Evolutionary conservation across 2,113 vertebrate species (phyloP).

Genomic region (Psephotus haematonotus): DNA sequence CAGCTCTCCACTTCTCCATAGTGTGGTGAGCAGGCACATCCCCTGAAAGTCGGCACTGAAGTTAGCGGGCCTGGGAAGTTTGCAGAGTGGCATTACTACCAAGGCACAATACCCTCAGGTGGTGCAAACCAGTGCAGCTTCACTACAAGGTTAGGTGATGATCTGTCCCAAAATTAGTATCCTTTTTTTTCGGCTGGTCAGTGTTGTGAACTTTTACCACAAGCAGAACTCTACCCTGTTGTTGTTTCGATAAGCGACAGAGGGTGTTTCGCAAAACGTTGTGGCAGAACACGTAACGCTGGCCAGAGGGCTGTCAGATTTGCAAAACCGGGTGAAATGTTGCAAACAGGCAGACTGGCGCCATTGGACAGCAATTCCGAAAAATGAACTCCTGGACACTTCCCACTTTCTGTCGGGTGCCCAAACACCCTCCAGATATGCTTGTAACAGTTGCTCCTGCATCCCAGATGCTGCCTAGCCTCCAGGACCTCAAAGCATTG

Average conservation of each 20-base stretch:
- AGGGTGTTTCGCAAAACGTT: constrained; percentile 65
- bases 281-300: constrained; percentile 55
- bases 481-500: neutral
- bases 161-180: neutral
- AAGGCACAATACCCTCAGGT: neutral
- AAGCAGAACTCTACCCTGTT: constrained; percentile 43
- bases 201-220: constrained; percentile 65
- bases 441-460: neutral
- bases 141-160: neutral
- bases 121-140: neutral
- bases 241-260: constrained; percentile 63
- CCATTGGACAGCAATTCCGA: constrained; percentile 43
- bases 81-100: neutral
- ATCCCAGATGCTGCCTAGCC: neutral
- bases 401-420: neutral
- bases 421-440: neutral
- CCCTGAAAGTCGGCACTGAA: neutral
- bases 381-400: neutral
- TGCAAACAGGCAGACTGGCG: constrained; percentile 63
- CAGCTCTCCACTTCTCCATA: neutral
- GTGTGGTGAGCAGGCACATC: neutral
- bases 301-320: constrained; percentile 69
- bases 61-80: neutral
- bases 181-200: neutral
- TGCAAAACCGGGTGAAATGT: constrained; percentile 74